Evolutionary conservation across 1,140 invertebrate species (phyloP).

Genomic region (Neuroterus valhalla): DNA sequence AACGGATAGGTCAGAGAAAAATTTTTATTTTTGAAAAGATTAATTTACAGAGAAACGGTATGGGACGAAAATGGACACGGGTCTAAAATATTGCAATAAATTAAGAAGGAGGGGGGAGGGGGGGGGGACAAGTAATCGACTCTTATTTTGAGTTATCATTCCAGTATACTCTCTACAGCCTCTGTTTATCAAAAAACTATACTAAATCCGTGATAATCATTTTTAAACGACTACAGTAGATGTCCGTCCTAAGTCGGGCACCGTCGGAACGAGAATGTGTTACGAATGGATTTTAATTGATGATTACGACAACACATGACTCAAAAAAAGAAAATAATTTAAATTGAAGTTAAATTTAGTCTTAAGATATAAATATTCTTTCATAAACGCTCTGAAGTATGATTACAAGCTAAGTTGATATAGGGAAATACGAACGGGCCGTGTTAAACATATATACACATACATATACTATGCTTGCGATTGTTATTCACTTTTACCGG

Average conservation of each 20-base stretch:
- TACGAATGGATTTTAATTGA: constrained; percentile 26
- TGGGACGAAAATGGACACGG: not conserved
- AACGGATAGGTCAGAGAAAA: too few relatives aligned
- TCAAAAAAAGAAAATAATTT: constrained; percentile 14
- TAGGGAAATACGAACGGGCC: constrained; percentile 24
- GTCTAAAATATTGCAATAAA: constrained; percentile 15
- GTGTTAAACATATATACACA: constrained; percentile 15
- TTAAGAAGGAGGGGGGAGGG: not conserved
- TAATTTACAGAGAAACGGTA: too few relatives aligned
- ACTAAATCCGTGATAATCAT: not conserved
- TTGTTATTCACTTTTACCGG: constrained; percentile 34
- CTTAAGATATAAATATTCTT: constrained; percentile 38
- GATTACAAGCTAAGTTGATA: constrained; percentile 26
- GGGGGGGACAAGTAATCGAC: not conserved
- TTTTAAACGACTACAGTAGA: constrained; percentile 40
- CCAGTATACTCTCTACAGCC: not conserved
- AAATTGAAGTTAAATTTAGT: constrained; percentile 30
- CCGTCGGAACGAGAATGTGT: constrained; percentile 21
- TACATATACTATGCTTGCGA: constrained; percentile 30
- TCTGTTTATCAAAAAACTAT: not conserved
- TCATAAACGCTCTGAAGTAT: constrained; percentile 33
- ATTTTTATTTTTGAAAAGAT: too few relatives aligned
- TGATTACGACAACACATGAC: constrained; percentile 9
- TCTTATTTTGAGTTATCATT: constrained; percentile 48
- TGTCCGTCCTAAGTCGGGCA: constrained; percentile 59